A percentile compares a stretch with the other conserved stretches of the same genome.
Evolutionary conservation across 2,888 invertebrate species (phyloP).

Genomic region (Cryptocheilus praepositus): DNA sequence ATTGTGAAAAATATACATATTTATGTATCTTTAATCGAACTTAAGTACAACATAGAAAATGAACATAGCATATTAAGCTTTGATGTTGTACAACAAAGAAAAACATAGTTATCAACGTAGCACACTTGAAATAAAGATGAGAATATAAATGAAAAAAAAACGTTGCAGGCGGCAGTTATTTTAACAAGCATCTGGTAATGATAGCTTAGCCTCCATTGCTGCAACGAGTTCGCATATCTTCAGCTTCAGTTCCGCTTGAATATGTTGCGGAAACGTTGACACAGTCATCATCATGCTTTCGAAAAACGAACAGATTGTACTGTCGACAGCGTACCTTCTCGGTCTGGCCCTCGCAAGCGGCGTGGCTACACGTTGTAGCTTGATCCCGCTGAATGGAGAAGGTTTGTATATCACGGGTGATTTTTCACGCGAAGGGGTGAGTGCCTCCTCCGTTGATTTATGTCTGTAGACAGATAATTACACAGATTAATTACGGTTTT

Average conservation of each 20-base stretch:
- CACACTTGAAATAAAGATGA: too few relatives aligned
- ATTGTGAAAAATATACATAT: too few relatives aligned
- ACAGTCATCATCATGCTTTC: conserved; percentile 63
- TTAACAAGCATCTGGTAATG: conserved; percentile 16
- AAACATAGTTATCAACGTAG: too few relatives aligned
- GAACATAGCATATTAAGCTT: too few relatives aligned
- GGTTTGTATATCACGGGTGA: conserved; percentile 31
- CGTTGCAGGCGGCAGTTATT: not conserved
- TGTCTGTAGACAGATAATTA: too few relatives aligned
- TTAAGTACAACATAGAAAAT: too few relatives aligned
- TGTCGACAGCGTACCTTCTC: conserved; percentile 38
- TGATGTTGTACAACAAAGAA: too few relatives aligned
- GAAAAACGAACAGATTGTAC: conserved; percentile 58
- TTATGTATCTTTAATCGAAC: too few relatives aligned
- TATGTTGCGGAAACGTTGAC: conserved; percentile 57
- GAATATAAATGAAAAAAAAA: too few relatives aligned
- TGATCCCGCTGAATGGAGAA: conserved; percentile 33
- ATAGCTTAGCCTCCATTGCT: conserved; percentile 54
- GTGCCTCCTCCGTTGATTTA: not conserved
- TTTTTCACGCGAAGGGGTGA: conserved; percentile 33
- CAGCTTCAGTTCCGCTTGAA: conserved; percentile 57
- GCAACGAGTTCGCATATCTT: conserved; percentile 56
- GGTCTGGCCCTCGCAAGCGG: conserved; percentile 27
- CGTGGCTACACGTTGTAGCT: conserved; percentile 32
- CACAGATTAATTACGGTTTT: too few relatives aligned